Evolutionary conservation across 2,797 vertebrate species (phyloP).

Genomic region (Etheostoma nigrum): DNA sequence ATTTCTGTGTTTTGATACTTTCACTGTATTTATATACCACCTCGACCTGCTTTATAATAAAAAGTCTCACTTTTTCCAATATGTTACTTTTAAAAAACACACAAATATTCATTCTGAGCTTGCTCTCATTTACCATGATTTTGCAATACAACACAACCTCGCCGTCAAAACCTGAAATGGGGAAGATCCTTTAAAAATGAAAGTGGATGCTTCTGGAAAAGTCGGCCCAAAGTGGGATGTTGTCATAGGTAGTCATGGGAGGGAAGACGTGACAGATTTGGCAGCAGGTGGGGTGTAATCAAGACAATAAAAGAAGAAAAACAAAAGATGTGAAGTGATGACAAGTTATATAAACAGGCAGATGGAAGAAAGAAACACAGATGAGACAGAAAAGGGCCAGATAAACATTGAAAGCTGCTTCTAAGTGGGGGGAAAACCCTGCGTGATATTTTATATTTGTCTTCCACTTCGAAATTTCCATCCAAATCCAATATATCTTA

Average conservation of each 20-base stretch:
- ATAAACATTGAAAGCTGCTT: constrained; percentile 60
- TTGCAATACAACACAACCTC: background rate
- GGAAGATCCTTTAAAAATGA: background rate
- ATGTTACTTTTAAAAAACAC: background rate
- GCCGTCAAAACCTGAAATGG: background rate
- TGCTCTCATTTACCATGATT: background rate
- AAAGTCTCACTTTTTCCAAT: too few relatives aligned
- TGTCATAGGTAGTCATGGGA: constrained; percentile 18
- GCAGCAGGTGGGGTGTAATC: constrained; percentile 55
- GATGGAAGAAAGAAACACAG: constrained; percentile 56
- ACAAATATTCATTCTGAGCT: background rate
- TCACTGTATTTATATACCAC: too few relatives aligned
- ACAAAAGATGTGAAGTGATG: constrained; percentile 50
- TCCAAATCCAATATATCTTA: constrained; percentile 27
- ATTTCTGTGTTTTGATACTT: too few relatives aligned
- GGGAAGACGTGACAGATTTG: constrained; percentile 48
- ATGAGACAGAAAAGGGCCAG: constrained; percentile 34
- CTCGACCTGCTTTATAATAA: too few relatives aligned
- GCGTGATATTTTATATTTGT: constrained; percentile 13
- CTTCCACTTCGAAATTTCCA: constrained; percentile 25
- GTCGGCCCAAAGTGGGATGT: background rate
- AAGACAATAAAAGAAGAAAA: constrained; percentile 50
- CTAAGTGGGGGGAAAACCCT: constrained; percentile 6
- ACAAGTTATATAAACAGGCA: constrained; percentile 57
- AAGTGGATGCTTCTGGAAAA: constrained; percentile 1